Evolutionary conservation across 2,888 invertebrate species (phyloP), one percentile per base, ranked within the genome.

Genomic region (Auanema sp.): DNA sequence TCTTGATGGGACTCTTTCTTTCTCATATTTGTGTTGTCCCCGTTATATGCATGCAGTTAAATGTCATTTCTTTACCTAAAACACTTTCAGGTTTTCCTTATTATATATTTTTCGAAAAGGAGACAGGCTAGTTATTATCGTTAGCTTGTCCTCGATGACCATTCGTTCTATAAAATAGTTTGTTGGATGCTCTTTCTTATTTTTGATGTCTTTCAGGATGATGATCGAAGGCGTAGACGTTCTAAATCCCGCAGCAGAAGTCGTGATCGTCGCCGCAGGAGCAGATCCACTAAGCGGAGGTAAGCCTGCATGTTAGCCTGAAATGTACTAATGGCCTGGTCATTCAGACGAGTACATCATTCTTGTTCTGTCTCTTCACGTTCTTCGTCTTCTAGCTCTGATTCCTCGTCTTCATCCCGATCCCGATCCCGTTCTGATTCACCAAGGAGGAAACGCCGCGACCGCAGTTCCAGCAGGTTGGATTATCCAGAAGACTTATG

Each of bases 71-170:
- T 33, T 33, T 33, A 33, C 33, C 33, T 33, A 33, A n/a, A 33
- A 33, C 33, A 33, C 33, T 33, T 33, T 33, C 33, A 33, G 33
- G 33, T 33, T 33, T 33, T 33, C 33, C 33, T 33, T 33, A 33
- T 33, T 33, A 33, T 33, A 33, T 33, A 33, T 33, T 33, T 33
- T 33, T 5, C 33, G 8, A 33, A 33, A 5, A 33, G 57, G 56
- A 62, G 62, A 62, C 62, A 62, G 62, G 62, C 62, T 62, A 57
- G 62, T 62, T 62, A 18, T 60, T 49, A 62, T 62, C 43, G 62
- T 62, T 62, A 50, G 62, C 62, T 57, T 57, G 62, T 57, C 62
- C 57, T 51, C 24, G 42, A 25, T 12, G n/a, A 50, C n/a, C n/a
- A 50, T 21, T 47, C 21, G 47, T 47, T 47, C 47, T 21, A 16